Conservation (phyloP, 1,140 invertebrate species). For the Drosophila virilis region DNA sequence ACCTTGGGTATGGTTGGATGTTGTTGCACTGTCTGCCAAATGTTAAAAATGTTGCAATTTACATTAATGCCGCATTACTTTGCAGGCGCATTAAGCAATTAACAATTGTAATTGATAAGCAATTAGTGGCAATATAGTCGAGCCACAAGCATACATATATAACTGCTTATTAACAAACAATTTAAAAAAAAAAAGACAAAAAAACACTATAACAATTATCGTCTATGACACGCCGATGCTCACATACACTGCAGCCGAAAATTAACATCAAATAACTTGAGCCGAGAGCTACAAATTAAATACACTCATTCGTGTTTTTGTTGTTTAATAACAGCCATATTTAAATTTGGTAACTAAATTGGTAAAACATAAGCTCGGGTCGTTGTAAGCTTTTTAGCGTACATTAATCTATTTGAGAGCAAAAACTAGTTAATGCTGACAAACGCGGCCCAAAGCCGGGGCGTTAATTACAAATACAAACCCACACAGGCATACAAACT, state of each 20-base stretch:
- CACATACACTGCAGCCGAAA: not conserved
- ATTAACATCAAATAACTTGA: not conserved
- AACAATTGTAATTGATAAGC: conserved; percentile 79
- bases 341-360: conserved; percentile 14
- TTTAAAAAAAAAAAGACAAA: not conserved
- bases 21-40: conserved; percentile 13
- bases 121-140: conserved; percentile 61
- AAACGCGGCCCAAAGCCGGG: not conserved
- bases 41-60: conserved; percentile 40
- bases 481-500: not conserved
- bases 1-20: not conserved
- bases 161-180: not conserved
- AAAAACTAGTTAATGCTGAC: conserved; percentile 16
- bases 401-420: not conserved
- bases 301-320: no score
- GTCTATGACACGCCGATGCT: not conserved
- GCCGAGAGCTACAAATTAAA: no score
- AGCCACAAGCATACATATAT: conserved; percentile 19
- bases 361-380: conserved; percentile 3
- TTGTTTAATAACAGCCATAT: not conserved
- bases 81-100: conserved; percentile 73
- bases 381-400: conserved; percentile 10
- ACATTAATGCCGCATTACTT: conserved; percentile 56
- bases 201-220: conserved; percentile 3
- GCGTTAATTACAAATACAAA: conserved; percentile 28